phyloP scores from a whole-genome alignment of 2,888 invertebrate genomes.

The Ormyrus rosae region DNA sequence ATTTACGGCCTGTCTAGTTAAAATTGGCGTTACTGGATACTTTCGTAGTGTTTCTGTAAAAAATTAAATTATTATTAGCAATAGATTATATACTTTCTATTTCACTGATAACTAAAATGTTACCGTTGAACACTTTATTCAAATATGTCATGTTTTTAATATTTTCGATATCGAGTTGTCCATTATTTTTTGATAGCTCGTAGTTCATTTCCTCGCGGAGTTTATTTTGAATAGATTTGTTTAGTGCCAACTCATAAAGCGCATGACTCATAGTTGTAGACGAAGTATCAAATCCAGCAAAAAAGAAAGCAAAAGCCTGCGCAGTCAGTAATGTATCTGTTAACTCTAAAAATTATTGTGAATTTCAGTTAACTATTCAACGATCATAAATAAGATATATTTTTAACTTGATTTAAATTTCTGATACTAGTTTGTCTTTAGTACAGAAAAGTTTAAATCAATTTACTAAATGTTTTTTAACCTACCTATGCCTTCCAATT shows the following conservation, averaged over 20 bases:
- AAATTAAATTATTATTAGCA: background rate
- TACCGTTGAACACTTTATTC: conserved; percentile 72
- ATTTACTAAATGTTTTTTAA: background rate
- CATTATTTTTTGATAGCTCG: conserved; percentile 64
- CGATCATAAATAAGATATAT: background rate
- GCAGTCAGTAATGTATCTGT: conserved; percentile 71
- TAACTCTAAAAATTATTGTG: conserved; percentile 63
- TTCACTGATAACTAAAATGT: background rate
- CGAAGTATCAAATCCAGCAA: conserved; percentile 77
- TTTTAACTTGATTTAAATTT: conserved; percentile 4
- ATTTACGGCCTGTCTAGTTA: conserved; percentile 50
- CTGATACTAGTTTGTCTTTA: background rate
- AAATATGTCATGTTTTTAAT: conserved; percentile 75
- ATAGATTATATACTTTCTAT: background rate
- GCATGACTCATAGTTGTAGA: conserved; percentile 74
- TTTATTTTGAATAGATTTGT: conserved; percentile 73
- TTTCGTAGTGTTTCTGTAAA: conserved; percentile 53
- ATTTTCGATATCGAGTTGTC: conserved; percentile 71
- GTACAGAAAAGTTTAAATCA: background rate
- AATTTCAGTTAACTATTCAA: background rate
- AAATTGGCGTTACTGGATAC: conserved; percentile 45
- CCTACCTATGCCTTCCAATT: conserved; percentile 53
- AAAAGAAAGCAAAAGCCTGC: conserved; percentile 75
- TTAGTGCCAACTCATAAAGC: conserved; percentile 74
- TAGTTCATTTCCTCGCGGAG: conserved; percentile 72